Evolutionary conservation across 2,888 invertebrate species (phyloP).

Genomic region (Lithophane ornitopus): DNA sequence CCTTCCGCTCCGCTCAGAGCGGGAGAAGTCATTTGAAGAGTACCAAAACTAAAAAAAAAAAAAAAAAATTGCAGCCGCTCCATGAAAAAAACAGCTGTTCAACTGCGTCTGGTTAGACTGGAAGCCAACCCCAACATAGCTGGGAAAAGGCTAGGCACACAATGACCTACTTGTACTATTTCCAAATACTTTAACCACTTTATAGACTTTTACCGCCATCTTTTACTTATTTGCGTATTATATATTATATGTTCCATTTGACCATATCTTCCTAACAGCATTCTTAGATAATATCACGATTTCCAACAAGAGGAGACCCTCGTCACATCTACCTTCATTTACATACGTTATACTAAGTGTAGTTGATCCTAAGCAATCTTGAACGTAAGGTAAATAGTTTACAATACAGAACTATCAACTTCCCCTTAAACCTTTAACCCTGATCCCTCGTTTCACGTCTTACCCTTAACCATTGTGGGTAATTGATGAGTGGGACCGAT

Average conservation of each 20-base stretch:
- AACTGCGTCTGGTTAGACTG: background rate
- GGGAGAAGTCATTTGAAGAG: too few species aligned
- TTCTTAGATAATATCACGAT: background rate
- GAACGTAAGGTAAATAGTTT: background rate
- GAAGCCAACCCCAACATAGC: background rate
- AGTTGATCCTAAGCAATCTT: constrained; percentile 1
- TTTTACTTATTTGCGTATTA: background rate
- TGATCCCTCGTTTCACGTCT: constrained; percentile 2
- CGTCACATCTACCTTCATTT: background rate
- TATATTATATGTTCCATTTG: background rate
- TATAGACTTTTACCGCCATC: background rate
- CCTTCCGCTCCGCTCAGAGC: too few species aligned
- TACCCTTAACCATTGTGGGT: background rate
- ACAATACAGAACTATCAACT: constrained; percentile 11
- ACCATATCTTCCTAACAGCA: background rate
- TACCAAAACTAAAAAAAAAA: too few species aligned
- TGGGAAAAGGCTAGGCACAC: background rate
- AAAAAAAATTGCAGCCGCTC: background rate
- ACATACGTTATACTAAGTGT: constrained; percentile 1
- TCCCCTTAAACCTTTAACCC: background rate
- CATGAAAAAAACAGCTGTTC: background rate
- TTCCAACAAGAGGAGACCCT: constrained; percentile 29
- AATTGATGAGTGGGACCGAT: background rate
- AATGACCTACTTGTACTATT: background rate
- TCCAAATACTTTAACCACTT: background rate